A percentile compares a stretch with the other conserved stretches of the same genome.
Conservation (phyloP, 2,797 vertebrate genomes). For the Octomys mimax region DNA sequence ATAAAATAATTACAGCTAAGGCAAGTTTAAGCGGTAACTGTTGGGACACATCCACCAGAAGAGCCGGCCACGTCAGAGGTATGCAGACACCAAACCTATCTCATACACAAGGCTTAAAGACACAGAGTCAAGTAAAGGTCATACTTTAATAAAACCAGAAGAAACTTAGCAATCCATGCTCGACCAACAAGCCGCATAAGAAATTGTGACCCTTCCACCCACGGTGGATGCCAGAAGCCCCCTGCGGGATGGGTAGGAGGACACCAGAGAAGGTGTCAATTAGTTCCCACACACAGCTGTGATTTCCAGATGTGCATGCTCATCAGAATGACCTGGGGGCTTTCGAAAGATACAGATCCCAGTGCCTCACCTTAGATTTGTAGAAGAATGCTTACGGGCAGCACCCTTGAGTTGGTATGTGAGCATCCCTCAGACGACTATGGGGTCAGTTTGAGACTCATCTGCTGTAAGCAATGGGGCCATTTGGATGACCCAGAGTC, state of each 20-base stretch:
- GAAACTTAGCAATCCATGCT: neutral
- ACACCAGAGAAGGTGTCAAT: neutral
- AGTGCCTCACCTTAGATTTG: neutral
- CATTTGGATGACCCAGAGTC: neutral
- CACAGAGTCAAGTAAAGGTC: neutral
- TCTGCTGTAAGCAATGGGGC: neutral
- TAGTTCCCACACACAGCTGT: neutral
- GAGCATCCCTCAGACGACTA: neutral
- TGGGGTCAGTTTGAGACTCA: neutral
- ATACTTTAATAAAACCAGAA: constrained; percentile 18
- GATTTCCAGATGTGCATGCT: constrained; percentile 41
- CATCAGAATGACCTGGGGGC: neutral
- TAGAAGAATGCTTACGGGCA: neutral
- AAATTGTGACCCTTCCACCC: neutral
- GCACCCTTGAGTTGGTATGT: neutral
- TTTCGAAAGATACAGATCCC: constrained; percentile 48
- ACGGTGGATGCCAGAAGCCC: neutral
- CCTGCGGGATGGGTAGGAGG: neutral
- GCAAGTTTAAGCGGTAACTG: neutral
- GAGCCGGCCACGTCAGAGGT: neutral
- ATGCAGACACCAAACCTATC: neutral
- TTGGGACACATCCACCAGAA: constrained; percentile 10
- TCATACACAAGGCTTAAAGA: neutral
- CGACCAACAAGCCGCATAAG: neutral
- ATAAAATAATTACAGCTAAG: constrained; percentile 47